Evolutionary conservation across 2,797 vertebrate species (phyloP).

Genomic region (Myotis vivesi): DNA sequence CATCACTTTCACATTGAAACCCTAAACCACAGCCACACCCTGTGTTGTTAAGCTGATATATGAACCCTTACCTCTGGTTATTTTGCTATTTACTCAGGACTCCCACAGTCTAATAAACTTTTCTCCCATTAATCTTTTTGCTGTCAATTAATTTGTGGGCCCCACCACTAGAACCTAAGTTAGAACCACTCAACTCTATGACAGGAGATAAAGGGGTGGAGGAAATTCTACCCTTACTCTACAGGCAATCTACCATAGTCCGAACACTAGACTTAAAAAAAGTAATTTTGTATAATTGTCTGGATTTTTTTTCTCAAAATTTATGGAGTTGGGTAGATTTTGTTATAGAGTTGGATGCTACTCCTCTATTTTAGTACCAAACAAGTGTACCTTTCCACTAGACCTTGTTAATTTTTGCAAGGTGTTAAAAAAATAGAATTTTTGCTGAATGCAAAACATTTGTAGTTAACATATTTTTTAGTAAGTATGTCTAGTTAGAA

Average conservation of each 20-base stretch:
- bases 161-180: not conserved
- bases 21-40: too few species aligned
- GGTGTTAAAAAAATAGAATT: not conserved
- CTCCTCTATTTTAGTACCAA: not conserved
- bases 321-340: not conserved
- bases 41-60: not conserved
- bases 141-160: not conserved
- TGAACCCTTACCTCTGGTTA: not conserved
- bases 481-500: not conserved
- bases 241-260: not conserved
- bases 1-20: not conserved
- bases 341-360: not conserved
- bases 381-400: not conserved
- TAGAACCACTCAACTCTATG: not conserved
- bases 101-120: not conserved
- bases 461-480: not conserved
- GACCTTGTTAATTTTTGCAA: constrained; percentile 8
- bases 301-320: not conserved
- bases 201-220: not conserved
- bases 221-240: not conserved
- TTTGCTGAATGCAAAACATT: not conserved
- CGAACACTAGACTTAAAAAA: not conserved
- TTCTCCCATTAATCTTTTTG: not conserved
- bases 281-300: not conserved
- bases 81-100: not conserved